Base-by-base conservation (phyloP, 2,113 vertebrate genomes). In the Anas platyrhynchos region DNA sequence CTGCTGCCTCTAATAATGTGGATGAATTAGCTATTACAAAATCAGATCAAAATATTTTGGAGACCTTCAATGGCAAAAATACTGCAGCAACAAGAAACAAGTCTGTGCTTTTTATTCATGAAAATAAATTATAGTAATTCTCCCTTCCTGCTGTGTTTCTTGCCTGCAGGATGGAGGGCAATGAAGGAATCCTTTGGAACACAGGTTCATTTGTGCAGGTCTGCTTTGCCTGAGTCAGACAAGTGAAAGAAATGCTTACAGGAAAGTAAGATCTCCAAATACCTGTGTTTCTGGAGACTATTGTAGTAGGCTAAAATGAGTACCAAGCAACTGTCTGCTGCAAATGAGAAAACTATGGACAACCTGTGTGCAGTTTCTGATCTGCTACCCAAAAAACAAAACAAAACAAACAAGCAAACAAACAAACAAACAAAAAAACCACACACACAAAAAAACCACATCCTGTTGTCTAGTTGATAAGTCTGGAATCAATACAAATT, bases 131-230 rank as follows among this genome's bases (percentile, higher is more conserved):
- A 46, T 3, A 76, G 32, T 86, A 81, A 86, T 62, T 83, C n/a
- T 73, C 38, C 32, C 9, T 91, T 90, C 86, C 88, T 93, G 80
- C 59, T 92, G 72, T 83, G 77, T 95, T 95, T 88, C 73, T 92
- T 92, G 83, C 83, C 76, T 86, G 50, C 72, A 91, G 95, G 85
- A 93, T 91, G 74, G 80, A 86, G 83, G n/a, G 43, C 7, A 11
- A 88, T 86, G 85, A 87, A 95, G 93, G 91, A 94, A 66, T 54
- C 36, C 31, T 91, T 93, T 84, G 93, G 80, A 95, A 94, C 88
- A 92, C 56, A 61, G 36, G 54, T 82, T 94, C 76, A 78, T 88
- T 94, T 93, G 54, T 88, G 73, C 56, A 86, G 1, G 1, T 48
- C 79, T 93, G 76, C 46, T 86, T 74, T 73, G 59, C 66, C 63